These are phyloP conservation scores for Corythaixoides concolor DNA, from an alignment of 2,113 vertebrate genomes.

Conservation along the genomic window DNA sequence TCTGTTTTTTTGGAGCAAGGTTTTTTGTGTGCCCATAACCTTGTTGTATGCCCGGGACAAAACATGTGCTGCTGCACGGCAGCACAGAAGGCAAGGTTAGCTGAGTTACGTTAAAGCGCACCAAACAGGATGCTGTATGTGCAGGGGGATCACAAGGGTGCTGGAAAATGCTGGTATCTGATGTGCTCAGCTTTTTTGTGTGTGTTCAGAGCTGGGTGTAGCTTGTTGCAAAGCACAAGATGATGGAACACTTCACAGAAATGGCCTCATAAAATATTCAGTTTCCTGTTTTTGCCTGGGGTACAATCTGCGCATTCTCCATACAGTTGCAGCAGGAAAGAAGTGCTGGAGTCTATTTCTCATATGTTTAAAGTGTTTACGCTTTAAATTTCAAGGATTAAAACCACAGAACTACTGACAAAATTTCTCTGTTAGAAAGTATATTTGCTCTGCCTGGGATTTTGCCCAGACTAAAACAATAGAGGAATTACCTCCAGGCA, in stretches of 20 bases:
- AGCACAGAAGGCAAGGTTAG: neutral
- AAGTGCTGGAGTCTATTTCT: neutral
- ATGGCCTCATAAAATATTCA: neutral
- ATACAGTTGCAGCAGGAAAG: neutral
- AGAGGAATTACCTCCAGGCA: neutral
- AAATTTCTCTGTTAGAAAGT: neutral
- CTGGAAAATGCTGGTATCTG: neutral
- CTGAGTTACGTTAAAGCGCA: accelerated
- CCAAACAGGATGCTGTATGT: neutral
- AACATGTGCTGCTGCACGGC: neutral
- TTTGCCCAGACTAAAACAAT: neutral
- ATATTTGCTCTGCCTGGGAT: neutral
- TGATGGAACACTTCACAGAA: neutral
- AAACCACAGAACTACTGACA: neutral
- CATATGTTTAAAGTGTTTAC: neutral
- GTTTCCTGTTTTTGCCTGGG: neutral
- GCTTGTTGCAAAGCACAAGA: conserved; percentile 11
- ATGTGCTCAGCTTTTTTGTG: neutral
- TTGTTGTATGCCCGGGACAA: neutral
- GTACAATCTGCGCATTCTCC: neutral
- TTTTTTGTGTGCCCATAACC: neutral
- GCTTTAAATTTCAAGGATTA: neutral
- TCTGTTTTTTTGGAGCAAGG: neutral
- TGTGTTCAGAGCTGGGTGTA: neutral
- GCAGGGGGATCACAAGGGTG: neutral